Base-by-base conservation (phyloP, 2,888 invertebrate species). In the Mantis religiosa region DNA sequence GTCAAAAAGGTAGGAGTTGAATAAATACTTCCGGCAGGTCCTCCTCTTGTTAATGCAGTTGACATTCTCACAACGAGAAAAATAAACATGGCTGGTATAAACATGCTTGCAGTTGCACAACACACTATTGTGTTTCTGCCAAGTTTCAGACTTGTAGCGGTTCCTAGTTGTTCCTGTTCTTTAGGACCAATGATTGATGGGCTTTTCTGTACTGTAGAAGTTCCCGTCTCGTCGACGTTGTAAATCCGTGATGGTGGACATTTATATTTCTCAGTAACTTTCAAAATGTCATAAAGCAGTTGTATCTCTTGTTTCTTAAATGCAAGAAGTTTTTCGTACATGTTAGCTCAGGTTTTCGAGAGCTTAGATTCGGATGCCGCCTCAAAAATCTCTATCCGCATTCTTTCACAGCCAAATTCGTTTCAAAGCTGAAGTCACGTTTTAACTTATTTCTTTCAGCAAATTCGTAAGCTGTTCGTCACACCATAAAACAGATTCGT, bases 21-120 rank as follows among this genome's bases (percentile, higher is more conserved):
- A 90, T 92, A 91, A 84, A 93, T 90, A 9, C 93, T 92, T 81
- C 92, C 92, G 90, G 91, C 89, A 90, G 93, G 93, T 27, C 93
- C 93, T 92, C 92, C 93, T 88, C 92, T 92, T 90, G 93, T 92
- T 15, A 94, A 91, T 1, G 90, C 89, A 20, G 92, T 92, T 84
- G 92, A 92, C 92, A 93, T 84, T 28, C 88, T 88, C 20, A 47
- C 54, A 15, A 28, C 54, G 30, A 93, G 93, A 89, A 92, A 94
- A 86, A 94, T 93, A 91, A 94, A 93, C 93, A 94, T 93, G 3
- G 93, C 93, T 9, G 93, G 93, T 47, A 94, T 91, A 90, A 91
- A 93, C 25, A 89, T 87, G 15, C 93, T 92, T 84, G 92, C 91
- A 30, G 4, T 30, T 90, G 92, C 92, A 91, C 87, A 93, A 85